Evolutionary conservation across 2,113 vertebrate genomes (phyloP), one percentile per base, ranked within the genome.

Genomic region (Falco punctatus): DNA sequence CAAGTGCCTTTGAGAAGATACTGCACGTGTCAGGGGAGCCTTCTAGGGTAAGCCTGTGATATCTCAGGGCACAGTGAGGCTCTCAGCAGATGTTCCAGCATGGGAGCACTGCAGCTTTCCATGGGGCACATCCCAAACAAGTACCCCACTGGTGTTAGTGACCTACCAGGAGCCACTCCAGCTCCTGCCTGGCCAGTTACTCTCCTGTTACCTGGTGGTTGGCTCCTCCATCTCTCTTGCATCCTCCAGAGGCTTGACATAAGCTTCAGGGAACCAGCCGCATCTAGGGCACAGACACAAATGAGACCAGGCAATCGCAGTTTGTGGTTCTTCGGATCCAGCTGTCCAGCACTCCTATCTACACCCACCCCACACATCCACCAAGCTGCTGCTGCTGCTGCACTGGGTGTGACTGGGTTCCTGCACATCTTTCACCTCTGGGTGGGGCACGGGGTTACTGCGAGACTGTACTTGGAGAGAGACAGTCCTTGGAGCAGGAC

Each of bases 181-280:
- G 35, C 51, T 73, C 71, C 81, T 64, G 35, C 35, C 54, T 27
- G 10, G 32, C 10, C 30, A 14, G 2, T 23, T 59, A 44, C 20
- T 30, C 33, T 94, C 48, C 57, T 27, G 15, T 90, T 97, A 98
- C 97, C 97, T 98, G 66, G 58, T 73, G 46, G 32, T 30, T 48
- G 72, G 74, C 61, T 96, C 79, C 66, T 98, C 92, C 28, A 65
- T 59, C 94, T 97, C 73, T 65, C 97, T 88, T 3, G 46, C n/a
- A 8, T 93, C 93, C 57, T 98, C 98, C 71, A 98, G 13, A 38
- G 98, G 96, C 72, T 98, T 98, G 81, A 99, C 99, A 10, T 99
- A 99, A 40, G 99, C 99, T 92, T 99, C 99, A 1, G 99, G 99
- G 91, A 99, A 99, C 99, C 99, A 99, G 96, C 99, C 99, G 5